phyloP scores from a whole-genome alignment of 2,888 invertebrate species.

The Bedellia somnulentella region DNA sequence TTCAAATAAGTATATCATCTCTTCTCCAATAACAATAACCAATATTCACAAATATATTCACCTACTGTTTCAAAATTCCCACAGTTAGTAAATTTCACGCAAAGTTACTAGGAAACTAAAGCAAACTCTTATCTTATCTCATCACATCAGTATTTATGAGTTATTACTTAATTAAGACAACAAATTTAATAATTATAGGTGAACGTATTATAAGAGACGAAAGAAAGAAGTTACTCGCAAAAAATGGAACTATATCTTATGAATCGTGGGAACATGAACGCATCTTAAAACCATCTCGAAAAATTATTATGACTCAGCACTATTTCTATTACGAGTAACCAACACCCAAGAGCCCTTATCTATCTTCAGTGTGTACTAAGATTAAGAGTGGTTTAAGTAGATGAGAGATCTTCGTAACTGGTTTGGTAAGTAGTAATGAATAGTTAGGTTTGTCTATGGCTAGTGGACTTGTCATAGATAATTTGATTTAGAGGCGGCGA shows the following conservation, averaged over 20 bases:
- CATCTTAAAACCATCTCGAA: slow-evolving; percentile 28
- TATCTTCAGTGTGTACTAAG: background rate
- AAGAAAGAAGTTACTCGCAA: too few species aligned
- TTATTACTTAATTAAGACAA: slow-evolving; percentile 3
- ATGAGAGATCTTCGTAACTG: slow-evolving; percentile 16
- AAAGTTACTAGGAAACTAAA: too few species aligned
- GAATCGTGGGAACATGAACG: background rate
- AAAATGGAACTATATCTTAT: background rate
- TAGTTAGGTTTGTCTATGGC: slow-evolving; percentile 44
- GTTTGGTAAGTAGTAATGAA: slow-evolving; percentile 35
- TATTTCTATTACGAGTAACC: slow-evolving; percentile 20
- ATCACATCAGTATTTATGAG: too few species aligned
- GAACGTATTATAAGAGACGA: too few species aligned
- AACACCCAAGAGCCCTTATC: background rate
- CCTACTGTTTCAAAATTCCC: too few species aligned
- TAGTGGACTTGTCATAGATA: slow-evolving; percentile 56
- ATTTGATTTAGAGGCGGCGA: slow-evolving; percentile 50
- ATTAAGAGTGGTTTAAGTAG: background rate
- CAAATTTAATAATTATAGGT: slow-evolving; percentile 2
- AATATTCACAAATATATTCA: too few species aligned
- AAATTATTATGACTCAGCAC: slow-evolving; percentile 36
- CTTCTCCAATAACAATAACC: too few species aligned
- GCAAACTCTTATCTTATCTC: too few species aligned
- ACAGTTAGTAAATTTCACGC: too few species aligned
- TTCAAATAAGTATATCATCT: too few species aligned